A percentile compares a stretch with the other conserved stretches of the same genome.
These are phyloP conservation scores for Gobiocypris rarus DNA, from an alignment of 2,113 vertebrate genomes.

Conservation along the genomic window DNA sequence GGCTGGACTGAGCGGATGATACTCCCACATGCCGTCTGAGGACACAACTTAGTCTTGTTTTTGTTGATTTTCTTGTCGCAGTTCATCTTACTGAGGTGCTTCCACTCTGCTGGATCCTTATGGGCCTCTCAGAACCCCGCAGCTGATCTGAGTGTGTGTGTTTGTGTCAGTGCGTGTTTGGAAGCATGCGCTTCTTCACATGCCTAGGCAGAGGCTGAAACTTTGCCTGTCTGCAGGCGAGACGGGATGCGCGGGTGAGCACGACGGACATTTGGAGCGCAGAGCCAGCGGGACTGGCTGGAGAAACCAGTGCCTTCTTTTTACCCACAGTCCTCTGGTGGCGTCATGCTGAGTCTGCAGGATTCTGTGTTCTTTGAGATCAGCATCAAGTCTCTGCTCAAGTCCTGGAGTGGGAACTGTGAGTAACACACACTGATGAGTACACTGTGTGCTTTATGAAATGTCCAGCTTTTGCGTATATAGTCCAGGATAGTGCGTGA, in stretches of 20 bases:
- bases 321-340: conserved; percentile 60
- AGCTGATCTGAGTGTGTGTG: conserved; percentile 32
- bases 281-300: conserved; percentile 52
- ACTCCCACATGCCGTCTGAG: conserved; percentile 58
- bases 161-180: conserved; percentile 31
- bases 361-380: conserved; percentile 97
- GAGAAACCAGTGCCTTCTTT: conserved; percentile 62
- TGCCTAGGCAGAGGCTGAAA: conserved; percentile 64
- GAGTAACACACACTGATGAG: conserved; percentile 71
- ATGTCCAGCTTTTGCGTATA: not conserved
- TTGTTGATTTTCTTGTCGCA: conserved; percentile 1
- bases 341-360: conserved; percentile 93
- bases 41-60: conserved; percentile 13
- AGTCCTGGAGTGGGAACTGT: conserved; percentile 95
- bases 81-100: conserved; percentile 33
- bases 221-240: conserved; percentile 52
- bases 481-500: not conserved
- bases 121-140: conserved; percentile 40
- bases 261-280: conserved; percentile 38
- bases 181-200: conserved; percentile 61
- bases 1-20: conserved; percentile 64
- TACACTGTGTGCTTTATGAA: not conserved
- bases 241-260: conserved; percentile 46
- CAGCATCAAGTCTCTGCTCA: conserved; percentile 97
- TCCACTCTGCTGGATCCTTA: conserved; percentile 47